Percentiles rank a stretch among this genome's conserved stretches.
Conservation (phyloP, 2,113 vertebrate species). For the Rhinolophus ferrumequinum region DNA sequence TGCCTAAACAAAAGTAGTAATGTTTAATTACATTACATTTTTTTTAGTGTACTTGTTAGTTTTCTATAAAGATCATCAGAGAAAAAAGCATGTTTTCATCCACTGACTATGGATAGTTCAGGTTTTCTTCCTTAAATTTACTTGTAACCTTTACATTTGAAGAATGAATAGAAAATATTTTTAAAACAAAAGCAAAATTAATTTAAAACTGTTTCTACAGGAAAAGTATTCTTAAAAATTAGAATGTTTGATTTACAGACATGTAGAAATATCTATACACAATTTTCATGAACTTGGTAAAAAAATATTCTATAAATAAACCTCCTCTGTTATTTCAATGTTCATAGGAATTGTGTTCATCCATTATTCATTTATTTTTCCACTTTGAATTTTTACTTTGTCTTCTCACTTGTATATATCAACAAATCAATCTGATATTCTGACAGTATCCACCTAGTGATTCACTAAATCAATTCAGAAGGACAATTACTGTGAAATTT, state of each 20-base stretch:
- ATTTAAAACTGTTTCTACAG: not conserved
- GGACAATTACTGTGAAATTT: not conserved
- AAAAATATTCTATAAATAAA: not conserved
- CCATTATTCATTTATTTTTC: not conserved
- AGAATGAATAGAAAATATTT: not conserved
- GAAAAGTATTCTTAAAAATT: not conserved
- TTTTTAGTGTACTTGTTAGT: not conserved
- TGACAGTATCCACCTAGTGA: not conserved
- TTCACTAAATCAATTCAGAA: not conserved
- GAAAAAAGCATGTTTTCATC: not conserved
- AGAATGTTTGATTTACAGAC: not conserved
- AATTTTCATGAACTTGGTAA: not conserved
- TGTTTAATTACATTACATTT: not conserved
- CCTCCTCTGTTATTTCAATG: not conserved
- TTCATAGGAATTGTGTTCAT: not conserved
- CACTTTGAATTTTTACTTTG: not conserved
- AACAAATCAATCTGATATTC: not conserved
- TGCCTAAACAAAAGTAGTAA: not conserved
- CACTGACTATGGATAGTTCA: not conserved
- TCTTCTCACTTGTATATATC: not conserved
- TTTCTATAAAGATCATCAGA: not conserved
- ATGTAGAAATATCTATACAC: not conserved
- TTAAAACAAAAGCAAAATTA: not conserved
- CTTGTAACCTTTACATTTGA: not conserved
- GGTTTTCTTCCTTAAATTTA: not conserved